phyloP scores from a whole-genome alignment of 2,888 invertebrate species.

The Abrostola tripartita region DNA sequence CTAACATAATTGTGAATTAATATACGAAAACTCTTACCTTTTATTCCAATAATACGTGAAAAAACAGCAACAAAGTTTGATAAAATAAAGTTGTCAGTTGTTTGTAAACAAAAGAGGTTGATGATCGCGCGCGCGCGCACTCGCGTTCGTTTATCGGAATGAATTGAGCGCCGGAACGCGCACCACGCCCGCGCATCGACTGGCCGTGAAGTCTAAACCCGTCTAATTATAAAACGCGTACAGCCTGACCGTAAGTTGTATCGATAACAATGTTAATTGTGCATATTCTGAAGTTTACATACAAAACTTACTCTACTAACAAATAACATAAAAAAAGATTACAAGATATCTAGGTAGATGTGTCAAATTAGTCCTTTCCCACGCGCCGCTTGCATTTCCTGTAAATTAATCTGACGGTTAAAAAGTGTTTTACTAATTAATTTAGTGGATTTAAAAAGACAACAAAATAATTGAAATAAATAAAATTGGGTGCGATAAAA shows the following conservation, averaged over 20 bases:
- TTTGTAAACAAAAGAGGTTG: constrained; percentile 66
- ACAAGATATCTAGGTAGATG: background rate
- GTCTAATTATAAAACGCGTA: constrained; percentile 61
- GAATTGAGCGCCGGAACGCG: constrained; percentile 37
- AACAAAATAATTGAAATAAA: no score
- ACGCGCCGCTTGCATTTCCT: background rate
- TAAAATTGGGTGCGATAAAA: no score
- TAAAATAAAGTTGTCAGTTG: constrained; percentile 39
- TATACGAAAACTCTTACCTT: constrained; percentile 36
- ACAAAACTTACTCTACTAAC: background rate
- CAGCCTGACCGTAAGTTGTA: constrained; percentile 32
- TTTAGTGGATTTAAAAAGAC: no score
- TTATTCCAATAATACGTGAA: constrained; percentile 9
- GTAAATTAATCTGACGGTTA: background rate
- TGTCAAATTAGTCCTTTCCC: background rate
- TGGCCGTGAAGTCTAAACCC: constrained; percentile 43
- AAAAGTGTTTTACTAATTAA: background rate
- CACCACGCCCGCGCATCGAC: constrained; percentile 47
- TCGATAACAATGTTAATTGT: constrained; percentile 47
- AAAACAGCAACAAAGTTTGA: constrained; percentile 23
- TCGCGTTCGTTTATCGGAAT: constrained; percentile 27
- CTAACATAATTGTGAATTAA: background rate
- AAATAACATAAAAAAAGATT: background rate
- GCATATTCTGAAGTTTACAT: constrained; percentile 4
- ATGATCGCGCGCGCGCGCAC: constrained; percentile 51